Conservation (phyloP, 2,888 invertebrate genomes). For the Linnaemya tessellans region DNA sequence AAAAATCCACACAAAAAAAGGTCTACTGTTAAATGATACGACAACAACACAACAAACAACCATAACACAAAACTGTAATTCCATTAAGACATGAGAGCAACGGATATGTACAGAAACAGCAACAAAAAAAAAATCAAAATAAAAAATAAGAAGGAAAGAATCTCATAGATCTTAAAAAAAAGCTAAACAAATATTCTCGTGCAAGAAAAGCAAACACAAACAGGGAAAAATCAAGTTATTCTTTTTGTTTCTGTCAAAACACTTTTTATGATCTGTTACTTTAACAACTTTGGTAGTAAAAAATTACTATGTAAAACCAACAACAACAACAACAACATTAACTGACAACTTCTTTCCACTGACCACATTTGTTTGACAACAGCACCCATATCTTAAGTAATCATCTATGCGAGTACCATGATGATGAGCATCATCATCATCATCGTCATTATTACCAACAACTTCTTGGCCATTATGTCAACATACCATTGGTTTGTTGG, state of each 20-base stretch:
- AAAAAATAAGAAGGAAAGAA: conserved; percentile 2
- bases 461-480: background rate
- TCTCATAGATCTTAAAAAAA: conserved; percentile 31
- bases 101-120: conserved; percentile 61
- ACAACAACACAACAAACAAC: conserved; percentile 23
- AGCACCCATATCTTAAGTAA: conserved; percentile 26
- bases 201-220: background rate
- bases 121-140: conserved; percentile 21
- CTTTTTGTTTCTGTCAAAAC: conserved; percentile 11
- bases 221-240: conserved; percentile 13
- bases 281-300: conserved; percentile 48
- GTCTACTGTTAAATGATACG: conserved; percentile 45
- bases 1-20: background rate
- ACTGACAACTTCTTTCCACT: conserved; percentile 20
- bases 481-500: conserved; percentile 27
- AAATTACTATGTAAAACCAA: conserved; percentile 1
- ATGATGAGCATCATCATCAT: conserved; percentile 15
- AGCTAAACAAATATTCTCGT: conserved; percentile 1
- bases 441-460: background rate
- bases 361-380: conserved; percentile 60
- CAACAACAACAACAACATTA: conserved; percentile 1
- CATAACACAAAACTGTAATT: conserved; percentile 35
- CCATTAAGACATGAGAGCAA: conserved; percentile 47
- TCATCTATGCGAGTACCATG: conserved; percentile 5
- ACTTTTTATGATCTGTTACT: conserved; percentile 66